Evolutionary conservation across 1,140 invertebrate genomes (phyloP), one percentile per base, ranked within the genome.

Genomic region (Lepidostoma basale): DNA sequence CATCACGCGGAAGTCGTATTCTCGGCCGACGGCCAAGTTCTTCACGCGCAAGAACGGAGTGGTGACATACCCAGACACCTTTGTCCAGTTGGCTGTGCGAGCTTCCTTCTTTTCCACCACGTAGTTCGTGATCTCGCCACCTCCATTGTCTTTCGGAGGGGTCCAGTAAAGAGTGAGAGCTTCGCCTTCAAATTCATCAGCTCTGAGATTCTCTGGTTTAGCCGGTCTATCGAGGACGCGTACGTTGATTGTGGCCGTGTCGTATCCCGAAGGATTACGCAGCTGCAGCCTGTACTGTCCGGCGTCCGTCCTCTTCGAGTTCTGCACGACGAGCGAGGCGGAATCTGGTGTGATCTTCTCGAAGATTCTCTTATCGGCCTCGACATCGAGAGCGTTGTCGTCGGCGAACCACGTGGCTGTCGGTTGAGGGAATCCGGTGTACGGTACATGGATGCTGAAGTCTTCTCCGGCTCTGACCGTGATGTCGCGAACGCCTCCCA

Each of bases 1-100:
- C 86, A 96, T 92, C 1, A 99, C 97, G 66, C 97, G 87, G 88
- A 99, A 99, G 73, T 99, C 97, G 78, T 99, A 99, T 28, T 94
- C 90, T 69, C 88, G 88, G 33, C 95, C 96, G 18, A 98, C 90
- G 1, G 88, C 90, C 23, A 99, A 82, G 78, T 98, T 98, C 47
- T 95, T 89, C 14, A 98, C 92, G 47, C 95, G 88, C 45, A 92
- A 87, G 81, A 94, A 92, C 75, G 95, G 89, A 58, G 94, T 90
- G 5, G 93, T 92, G 23, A 96, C 90, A 76, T 96, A 98, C 65
- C 95, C 93, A 78, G 93, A 96, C 4, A 95, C 90, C 79, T 96
- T 96, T 1, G 89, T 88, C 96, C 96, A 98, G 22, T 90, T 90
- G 3, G 86, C 85, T 9, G 90, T 87, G 69, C 88, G 87, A 3